Percentiles rank a stretch among this genome's conserved stretches.
phyloP scores from a whole-genome alignment of 2,113 vertebrate species.

The Orthochromis malagaraziensis region DNA sequence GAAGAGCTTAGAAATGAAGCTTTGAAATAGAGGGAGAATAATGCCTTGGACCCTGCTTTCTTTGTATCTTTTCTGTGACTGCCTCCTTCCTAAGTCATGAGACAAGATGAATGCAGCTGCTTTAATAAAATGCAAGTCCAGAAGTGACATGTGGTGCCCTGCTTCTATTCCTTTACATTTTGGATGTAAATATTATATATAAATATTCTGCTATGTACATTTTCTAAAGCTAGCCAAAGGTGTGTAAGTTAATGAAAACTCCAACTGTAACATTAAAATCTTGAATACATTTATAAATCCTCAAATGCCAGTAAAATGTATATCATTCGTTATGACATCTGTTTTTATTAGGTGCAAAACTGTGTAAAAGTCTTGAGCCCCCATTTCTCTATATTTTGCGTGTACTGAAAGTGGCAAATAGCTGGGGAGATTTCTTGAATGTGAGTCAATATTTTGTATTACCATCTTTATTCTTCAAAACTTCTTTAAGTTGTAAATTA shows the following conservation, averaged over 20 bases:
- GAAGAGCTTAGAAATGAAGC: conserved; percentile 4
- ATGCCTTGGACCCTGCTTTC: background rate
- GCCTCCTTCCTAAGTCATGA: background rate
- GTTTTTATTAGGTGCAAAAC: background rate
- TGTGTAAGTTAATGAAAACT: background rate
- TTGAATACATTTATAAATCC: background rate
- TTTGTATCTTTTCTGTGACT: background rate
- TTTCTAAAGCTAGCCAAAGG: background rate
- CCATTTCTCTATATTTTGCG: background rate
- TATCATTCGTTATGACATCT: background rate
- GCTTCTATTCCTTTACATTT: background rate
- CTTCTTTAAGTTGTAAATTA: background rate
- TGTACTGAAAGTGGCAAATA: background rate
- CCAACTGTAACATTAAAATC: background rate
- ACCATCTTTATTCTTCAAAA: background rate
- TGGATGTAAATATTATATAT: background rate
- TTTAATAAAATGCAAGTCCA: background rate
- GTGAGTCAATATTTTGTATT: background rate
- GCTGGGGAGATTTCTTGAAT: background rate
- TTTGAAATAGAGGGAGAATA: background rate
- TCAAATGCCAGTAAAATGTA: background rate
- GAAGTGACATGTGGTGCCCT: background rate
- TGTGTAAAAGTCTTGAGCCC: background rate
- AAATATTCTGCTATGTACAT: background rate
- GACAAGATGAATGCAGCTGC: background rate